phyloP scores from a whole-genome alignment of 2,888 invertebrate species.

The Theodoxus fluviatilis region DNA sequence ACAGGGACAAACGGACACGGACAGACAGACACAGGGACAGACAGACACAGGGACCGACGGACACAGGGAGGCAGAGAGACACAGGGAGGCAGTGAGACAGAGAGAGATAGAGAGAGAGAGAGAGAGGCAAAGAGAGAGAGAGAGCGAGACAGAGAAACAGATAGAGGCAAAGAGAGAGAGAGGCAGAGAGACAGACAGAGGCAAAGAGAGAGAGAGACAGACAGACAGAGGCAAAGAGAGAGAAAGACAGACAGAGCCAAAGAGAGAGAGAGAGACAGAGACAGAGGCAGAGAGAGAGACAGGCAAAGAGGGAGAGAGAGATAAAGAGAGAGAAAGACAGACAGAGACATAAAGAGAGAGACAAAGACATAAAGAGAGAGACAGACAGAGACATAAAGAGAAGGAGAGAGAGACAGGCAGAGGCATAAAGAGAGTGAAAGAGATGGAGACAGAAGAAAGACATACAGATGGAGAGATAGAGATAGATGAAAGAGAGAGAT shows the following conservation, averaged over 20 bases:
- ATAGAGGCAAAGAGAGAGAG: slow-evolving; percentile 21
- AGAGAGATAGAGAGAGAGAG: not conserved
- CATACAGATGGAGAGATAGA: too few relatives aligned
- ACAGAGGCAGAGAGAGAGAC: not conserved
- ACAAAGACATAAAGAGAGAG: slow-evolving; percentile 5
- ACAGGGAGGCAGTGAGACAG: slow-evolving; percentile 12
- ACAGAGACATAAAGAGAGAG: slow-evolving; percentile 20
- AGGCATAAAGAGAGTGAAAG: slow-evolving; percentile 1
- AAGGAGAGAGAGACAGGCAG: slow-evolving; percentile 21
- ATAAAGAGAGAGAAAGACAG: slow-evolving; percentile 8
- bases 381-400: slow-evolving; percentile 25
- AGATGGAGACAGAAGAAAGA: too few relatives aligned
- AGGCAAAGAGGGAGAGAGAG: slow-evolving; percentile 6
- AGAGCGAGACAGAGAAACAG: not conserved
- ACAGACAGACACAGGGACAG: too few relatives aligned
- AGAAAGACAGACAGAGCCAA: slow-evolving; percentile 22
- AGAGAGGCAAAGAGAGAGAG: not conserved
- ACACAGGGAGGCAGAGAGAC: too few relatives aligned
- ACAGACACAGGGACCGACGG: too few relatives aligned
- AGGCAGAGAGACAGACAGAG: slow-evolving; percentile 20
- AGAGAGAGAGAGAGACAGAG: slow-evolving; percentile 7
- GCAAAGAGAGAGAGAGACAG: slow-evolving; percentile 18
- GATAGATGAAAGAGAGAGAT: too few relatives aligned
- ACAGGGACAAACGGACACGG: too few relatives aligned
- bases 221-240: too few relatives aligned